A percentile compares a stretch with the other conserved stretches of the same genome.
Evolutionary conservation across 2,113 vertebrate genomes (phyloP).

Genomic region (Cervus canadensis): DNA sequence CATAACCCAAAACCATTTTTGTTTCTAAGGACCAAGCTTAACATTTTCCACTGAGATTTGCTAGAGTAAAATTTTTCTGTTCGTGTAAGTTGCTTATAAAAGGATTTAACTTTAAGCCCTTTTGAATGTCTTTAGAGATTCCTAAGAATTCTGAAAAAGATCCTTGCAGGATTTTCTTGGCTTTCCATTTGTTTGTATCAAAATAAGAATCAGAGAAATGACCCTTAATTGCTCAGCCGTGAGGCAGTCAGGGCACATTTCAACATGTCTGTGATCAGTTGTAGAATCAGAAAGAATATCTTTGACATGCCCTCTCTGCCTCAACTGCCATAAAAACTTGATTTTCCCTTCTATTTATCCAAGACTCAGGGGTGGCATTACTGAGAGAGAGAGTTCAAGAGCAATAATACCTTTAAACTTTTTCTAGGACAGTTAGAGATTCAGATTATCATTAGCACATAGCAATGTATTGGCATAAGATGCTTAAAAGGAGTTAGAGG

Average conservation of each 20-base stretch:
- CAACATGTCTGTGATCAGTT: not conserved
- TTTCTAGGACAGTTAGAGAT: not conserved
- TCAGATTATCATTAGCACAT: not conserved
- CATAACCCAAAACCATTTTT: not conserved
- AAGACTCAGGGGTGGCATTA: not conserved
- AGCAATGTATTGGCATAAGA: not conserved
- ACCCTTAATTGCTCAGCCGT: not conserved
- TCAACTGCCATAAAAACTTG: not conserved
- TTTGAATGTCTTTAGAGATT: slow-evolving; percentile 38
- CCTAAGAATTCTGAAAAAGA: slow-evolving; percentile 6
- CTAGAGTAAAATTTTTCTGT: slow-evolving; percentile 6
- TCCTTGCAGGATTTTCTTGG: slow-evolving; percentile 16
- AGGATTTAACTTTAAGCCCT: slow-evolving; percentile 36
- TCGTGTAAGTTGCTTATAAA: slow-evolving; percentile 45
- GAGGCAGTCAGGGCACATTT: not conserved
- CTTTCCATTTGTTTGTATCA: slow-evolving; percentile 33
- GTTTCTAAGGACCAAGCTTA: not conserved
- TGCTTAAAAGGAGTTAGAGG: not conserved
- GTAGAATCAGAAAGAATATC: not conserved
- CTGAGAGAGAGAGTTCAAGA: not conserved
- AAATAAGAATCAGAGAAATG: slow-evolving; percentile 1
- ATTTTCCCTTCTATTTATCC: not conserved
- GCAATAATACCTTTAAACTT: not conserved
- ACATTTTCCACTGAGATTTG: slow-evolving; percentile 2
- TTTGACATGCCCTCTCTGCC: not conserved